Base-by-base conservation (phyloP, 2,797 vertebrate species). In the Falco berigora region DNA sequence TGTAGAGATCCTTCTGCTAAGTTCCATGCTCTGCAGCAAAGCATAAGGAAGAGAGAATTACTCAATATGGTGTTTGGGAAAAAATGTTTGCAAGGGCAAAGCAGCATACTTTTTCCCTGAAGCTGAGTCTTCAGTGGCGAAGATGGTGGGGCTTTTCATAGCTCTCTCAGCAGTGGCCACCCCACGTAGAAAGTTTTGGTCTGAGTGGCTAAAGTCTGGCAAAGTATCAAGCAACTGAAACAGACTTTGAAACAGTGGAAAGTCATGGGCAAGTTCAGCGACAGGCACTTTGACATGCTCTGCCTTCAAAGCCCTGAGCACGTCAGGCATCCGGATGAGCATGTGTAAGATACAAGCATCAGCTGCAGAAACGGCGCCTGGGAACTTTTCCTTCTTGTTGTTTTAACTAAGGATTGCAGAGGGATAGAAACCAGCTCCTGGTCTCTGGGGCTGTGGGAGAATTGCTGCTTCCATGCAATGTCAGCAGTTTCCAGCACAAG, bases 1-100 rank as follows among this genome's bases (percentile, higher is more conserved):
- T 53, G 55, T 86, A 95, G 88, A 79, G 78, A 92, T 87, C 64
- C 81, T 92, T 92, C 87, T 95, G 92, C 80, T 90, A 61, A 86
- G 59, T 95, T 95, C 90, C 1, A 17, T 53, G 44, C 77, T 82
- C 77, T 94, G 80, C 91, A 87, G 83, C 46, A 82, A 90, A 96
- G 93, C 71, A 88, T 71, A 75, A 88, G 79, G 88, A 94, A 90
- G 34, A 77, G 24, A 74, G 63, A 87, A 76, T 92, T 93, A 85
- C 86, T 94, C 88, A 84, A 36, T 90, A 75, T 42, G 42, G 69
- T 79, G 49, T 67, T 79, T 66, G 55, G 27, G 64, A 2, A 55
- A 91, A 94, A 87, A 36, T 6, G 27, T 74, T 92, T 94, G 53
- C 91, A 90, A 49, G 76, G 79, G 69, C 52, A 86, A 87, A 69